phyloP scores from a whole-genome alignment of 1,140 invertebrate species.

The Sitodiplosis mosellana region DNA sequence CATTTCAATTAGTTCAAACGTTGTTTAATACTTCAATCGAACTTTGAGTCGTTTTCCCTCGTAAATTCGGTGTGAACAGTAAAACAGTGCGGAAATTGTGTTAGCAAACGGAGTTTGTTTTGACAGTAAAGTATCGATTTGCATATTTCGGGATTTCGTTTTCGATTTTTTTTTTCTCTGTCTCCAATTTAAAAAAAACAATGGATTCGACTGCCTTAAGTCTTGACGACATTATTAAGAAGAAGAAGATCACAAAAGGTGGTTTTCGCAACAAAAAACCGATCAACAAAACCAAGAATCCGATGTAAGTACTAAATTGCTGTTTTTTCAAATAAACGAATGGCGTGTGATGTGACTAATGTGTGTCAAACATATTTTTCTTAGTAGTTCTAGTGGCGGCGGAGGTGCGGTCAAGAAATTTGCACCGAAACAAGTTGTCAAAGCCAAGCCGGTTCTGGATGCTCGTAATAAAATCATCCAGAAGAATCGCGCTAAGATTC shows the following conservation, averaged over 20 bases:
- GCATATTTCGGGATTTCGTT: too few species aligned
- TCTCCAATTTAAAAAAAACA: not conserved
- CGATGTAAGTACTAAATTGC: not conserved
- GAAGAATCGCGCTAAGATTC: constrained; percentile 41
- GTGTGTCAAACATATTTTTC: too few species aligned
- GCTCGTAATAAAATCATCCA: constrained; percentile 48
- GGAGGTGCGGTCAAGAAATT: too few species aligned
- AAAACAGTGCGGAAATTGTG: too few species aligned
- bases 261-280: too few species aligned
- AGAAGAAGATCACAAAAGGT: not conserved
- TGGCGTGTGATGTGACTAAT: too few species aligned
- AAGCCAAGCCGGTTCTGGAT: constrained; percentile 26
- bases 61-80: not conserved
- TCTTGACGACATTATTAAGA: constrained; percentile 2
- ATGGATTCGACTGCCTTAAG: constrained; percentile 1
- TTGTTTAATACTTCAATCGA: not conserved
- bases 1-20: too few species aligned
- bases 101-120: not conserved
- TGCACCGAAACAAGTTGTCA: too few species aligned
- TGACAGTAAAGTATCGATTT: not conserved
- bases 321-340: too few species aligned
- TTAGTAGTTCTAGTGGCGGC: too few species aligned
- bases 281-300: not conserved
- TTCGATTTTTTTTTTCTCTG: too few species aligned
- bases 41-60: not conserved